Base-by-base conservation (phyloP, 2,888 invertebrate genomes). In the Drosophila trichaetosa region DNA sequence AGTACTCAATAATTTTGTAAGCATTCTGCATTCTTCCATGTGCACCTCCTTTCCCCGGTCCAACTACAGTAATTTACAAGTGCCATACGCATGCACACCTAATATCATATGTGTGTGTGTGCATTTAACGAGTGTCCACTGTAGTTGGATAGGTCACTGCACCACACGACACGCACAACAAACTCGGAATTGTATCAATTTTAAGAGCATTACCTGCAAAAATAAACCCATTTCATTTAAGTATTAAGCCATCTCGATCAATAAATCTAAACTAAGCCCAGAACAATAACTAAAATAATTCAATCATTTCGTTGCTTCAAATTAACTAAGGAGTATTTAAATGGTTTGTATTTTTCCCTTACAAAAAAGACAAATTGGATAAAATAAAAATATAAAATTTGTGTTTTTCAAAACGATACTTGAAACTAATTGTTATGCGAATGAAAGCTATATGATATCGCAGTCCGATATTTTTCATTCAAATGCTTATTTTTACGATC, bases 1-100 rank as follows among this genome's bases (percentile, higher is more conserved):
- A 62, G 63, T 78, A 73, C 74, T 76, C 79, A 73, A 73, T 78
- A 74, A 60, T 62, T 59, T 11, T 65, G 24, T 36, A 73, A 77
- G 74, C 13, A 21, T 51, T 33, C 27, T 54, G 36, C 33, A 27
- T 34, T n/a, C 16, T 36, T 21, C 27, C 18, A 27, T 27, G 24
- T 29, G n/a, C 24, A 31, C 18, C 21, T 6, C 33, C 33, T 34
- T 4, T 31, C 38, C 13, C 8, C 6, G 18, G 4, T 24, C n/a
- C 31, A 10, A 31, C 48, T 59, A 13, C 36, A 63, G 27, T 18
- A 13, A 31, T 31, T 27, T 29, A 36, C 31, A 36, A 48, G 60
- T 62, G 70, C 70, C 70, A 71, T 71, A 54, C 24, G 34, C 16
- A 11, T 33, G 3, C 40, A 40, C 52, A 60, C n/a, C 24, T n/a